A percentile compares a stretch with the other conserved stretches of the same genome.
Conservation (phyloP, 92 coral and sea anemone species). For the Porites cylindrica region DNA sequence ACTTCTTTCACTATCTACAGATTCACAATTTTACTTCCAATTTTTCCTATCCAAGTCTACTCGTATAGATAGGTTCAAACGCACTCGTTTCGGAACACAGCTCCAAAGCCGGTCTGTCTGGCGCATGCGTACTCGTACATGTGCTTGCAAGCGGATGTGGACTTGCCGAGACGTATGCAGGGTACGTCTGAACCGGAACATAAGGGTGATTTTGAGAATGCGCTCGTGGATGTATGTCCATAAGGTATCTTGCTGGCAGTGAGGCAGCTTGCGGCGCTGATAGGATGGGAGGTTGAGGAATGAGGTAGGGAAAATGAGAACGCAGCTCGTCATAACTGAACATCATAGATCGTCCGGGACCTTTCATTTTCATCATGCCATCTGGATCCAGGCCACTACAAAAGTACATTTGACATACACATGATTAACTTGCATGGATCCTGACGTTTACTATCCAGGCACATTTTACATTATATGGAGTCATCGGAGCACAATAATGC, state of each 20-base stretch:
- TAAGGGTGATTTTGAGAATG: conserved; percentile 39
- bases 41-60: conserved; percentile 19
- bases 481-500: too few species aligned
- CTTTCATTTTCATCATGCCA: conserved; percentile 89
- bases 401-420: not conserved
- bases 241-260: conserved; percentile 73
- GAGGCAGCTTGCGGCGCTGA: conserved; percentile 58
- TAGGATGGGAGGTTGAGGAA: conserved; percentile 77
- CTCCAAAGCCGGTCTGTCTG: conserved; percentile 42
- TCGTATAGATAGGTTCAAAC: conserved; percentile 74
- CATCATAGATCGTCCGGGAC: conserved; percentile 81
- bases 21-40: not conserved
- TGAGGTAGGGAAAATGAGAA: conserved; percentile 87
- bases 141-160: conserved; percentile 54
- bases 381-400: conserved; percentile 88
- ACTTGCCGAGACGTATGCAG: conserved; percentile 80
- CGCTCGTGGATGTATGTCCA: conserved; percentile 70
- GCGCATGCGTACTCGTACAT: conserved; percentile 49
- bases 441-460: too few species aligned
- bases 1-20: too few species aligned
- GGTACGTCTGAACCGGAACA: conserved; percentile 75
- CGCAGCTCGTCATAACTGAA: conserved; percentile 88
- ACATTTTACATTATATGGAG: not conserved
- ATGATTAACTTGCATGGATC: not conserved
- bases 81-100: conserved; percentile 87